Conservation (phyloP, 2,113 vertebrate genomes). For the Orycteropus afer region DNA sequence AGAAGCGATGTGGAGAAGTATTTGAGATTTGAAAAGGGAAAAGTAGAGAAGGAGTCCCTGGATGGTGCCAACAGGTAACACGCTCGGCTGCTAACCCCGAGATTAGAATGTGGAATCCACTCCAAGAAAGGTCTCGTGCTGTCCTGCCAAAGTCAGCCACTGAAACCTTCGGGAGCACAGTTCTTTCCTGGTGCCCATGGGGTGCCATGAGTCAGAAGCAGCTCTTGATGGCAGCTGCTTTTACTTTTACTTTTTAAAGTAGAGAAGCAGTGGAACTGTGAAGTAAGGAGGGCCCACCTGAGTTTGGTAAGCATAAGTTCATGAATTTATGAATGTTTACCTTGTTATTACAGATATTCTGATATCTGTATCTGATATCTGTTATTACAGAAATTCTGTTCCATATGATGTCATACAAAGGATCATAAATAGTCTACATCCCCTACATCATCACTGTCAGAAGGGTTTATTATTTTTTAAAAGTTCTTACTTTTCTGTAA, state of each 20-base stretch:
- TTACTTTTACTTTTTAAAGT: no score
- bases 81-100: no score
- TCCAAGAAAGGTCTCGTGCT: no score
- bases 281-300: background rate
- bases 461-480: slow-evolving; percentile 27
- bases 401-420: background rate
- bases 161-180: no score
- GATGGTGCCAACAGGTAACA: no score
- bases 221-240: no score
- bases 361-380: no score
- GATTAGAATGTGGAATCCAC: no score
- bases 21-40: background rate
- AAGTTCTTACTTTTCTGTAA: background rate
- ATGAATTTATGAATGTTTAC: slow-evolving; percentile 1
- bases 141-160: no score
- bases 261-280: background rate
- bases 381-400: background rate
- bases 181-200: no score
- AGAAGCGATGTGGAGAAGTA: background rate
- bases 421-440: background rate
- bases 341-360: background rate
- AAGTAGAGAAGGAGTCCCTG: background rate
- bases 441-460: background rate
- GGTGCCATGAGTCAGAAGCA: no score
- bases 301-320: background rate